A percentile compares a stretch with the other conserved stretches of the same genome.
phyloP scores from a whole-genome alignment of 2,113 vertebrate species.

The Rattus norvegicus region DNA sequence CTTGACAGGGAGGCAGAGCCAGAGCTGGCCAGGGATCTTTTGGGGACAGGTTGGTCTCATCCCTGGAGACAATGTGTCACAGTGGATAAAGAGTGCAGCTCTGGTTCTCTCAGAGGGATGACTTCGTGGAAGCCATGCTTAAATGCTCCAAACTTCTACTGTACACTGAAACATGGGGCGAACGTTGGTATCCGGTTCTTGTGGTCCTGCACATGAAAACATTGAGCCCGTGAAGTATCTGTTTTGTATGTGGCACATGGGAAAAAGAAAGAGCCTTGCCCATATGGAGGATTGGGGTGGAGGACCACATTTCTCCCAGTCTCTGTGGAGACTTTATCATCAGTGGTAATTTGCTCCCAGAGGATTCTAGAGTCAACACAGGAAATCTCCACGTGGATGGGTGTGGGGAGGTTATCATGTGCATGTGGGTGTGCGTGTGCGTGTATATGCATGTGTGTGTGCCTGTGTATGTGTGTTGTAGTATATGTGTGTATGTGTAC shows the following conservation, averaged over 20 bases:
- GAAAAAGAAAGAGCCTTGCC: background rate
- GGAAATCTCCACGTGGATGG: background rate
- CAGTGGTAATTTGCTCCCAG: background rate
- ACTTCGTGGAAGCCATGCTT: background rate
- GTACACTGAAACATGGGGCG: background rate
- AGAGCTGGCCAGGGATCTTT: background rate
- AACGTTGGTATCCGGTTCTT: background rate
- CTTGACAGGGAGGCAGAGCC: background rate
- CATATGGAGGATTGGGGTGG: background rate
- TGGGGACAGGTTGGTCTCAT: background rate
- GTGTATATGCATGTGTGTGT: no score
- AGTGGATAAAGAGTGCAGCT: accelerated
- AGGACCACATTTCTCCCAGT: background rate
- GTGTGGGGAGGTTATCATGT: background rate
- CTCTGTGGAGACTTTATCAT: background rate
- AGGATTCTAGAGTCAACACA: background rate
- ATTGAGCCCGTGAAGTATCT: background rate
- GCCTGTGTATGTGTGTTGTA: no score
- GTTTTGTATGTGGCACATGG: background rate
- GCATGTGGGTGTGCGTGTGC: no score
- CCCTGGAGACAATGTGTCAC: background rate
- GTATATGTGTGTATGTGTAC: no score
- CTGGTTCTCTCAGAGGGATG: background rate
- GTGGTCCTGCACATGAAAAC: background rate
- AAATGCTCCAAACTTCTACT: background rate